phyloP scores from a whole-genome alignment of 2,797 vertebrate genomes.

The Malurus splendens region DNA sequence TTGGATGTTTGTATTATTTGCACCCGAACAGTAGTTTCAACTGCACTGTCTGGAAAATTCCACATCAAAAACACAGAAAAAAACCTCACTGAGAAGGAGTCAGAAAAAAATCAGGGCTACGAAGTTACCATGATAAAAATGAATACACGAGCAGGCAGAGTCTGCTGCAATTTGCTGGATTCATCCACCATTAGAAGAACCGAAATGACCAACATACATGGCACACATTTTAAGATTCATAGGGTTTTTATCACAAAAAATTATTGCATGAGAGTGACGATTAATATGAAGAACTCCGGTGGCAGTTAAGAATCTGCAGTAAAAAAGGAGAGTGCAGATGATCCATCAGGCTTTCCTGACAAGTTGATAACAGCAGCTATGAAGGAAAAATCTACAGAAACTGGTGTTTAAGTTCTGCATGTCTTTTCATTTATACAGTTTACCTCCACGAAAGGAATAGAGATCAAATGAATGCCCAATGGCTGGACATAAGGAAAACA shows the following conservation, averaged over 20 bases:
- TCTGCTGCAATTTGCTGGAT: background rate
- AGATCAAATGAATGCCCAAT: fast-evolving
- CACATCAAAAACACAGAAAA: background rate
- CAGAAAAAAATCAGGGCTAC: background rate
- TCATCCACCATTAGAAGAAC: background rate
- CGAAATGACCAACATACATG: background rate
- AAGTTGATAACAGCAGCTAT: background rate
- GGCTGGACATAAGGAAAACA: background rate
- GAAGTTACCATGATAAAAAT: background rate
- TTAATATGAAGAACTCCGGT: background rate
- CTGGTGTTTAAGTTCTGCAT: background rate
- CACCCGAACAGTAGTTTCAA: fast-evolving
- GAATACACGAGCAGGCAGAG: background rate
- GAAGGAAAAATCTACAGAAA: background rate
- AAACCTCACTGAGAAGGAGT: background rate
- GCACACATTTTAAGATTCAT: background rate
- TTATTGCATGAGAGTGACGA: background rate
- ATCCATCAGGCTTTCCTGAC: background rate
- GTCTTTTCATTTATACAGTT: background rate
- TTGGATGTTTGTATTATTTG: background rate
- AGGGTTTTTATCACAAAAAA: background rate
- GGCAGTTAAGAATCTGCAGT: background rate
- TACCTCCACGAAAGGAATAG: background rate
- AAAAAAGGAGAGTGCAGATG: background rate
- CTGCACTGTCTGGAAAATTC: background rate